Base-by-base conservation (phyloP, 2,888 invertebrate genomes). In the Sphinx pinastri region DNA sequence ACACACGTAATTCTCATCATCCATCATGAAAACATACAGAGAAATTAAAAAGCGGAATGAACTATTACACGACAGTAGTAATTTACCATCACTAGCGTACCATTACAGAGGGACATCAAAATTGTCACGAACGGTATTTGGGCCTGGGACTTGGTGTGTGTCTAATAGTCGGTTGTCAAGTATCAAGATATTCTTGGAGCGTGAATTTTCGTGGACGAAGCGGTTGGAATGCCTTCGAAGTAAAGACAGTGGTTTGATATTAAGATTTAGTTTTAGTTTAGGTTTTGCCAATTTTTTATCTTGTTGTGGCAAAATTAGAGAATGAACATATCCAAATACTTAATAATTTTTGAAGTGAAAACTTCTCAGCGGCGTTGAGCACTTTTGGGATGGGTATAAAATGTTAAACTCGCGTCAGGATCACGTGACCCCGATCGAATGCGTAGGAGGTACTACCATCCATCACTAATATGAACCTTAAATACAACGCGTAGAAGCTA, bases 141-240 rank as follows among this genome's bases (percentile, higher is more conserved):
- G 59, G 12, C 25, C 81, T 72, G 78, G 13, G 60, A 74, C 76
- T 68, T 68, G 73, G 72, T 71, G 73, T 76, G 76, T 77, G 69
- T 74, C 78, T 83, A 80, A 83, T 82, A 58, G 75, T 13, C 11
- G 51, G 59, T 68, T 68, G 59, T 60, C 70, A 3, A 67, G 14
- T 73, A 72, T 70, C 74, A 71, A 63, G 68, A 70, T 70, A 69
- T 71, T 68, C 69, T 71, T 71, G 69, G 68, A 79, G 76, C 77
- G 78, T 79, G 70, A 74, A 76, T 75, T 77, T 75, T 73, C 69
- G 72, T 71, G 75, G 75, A 77, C 71, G 71, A 69, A 69, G 66
- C 52, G 66, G 47, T 54, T 16, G 59, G 2, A 38, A 59, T n/a
- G 31, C n/a, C 51, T 31, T 52, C 51, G 16, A 8, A 51, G 7